Evolutionary conservation across 2,888 invertebrate genomes (phyloP).

Genomic region (Petrophora chlorosata): DNA sequence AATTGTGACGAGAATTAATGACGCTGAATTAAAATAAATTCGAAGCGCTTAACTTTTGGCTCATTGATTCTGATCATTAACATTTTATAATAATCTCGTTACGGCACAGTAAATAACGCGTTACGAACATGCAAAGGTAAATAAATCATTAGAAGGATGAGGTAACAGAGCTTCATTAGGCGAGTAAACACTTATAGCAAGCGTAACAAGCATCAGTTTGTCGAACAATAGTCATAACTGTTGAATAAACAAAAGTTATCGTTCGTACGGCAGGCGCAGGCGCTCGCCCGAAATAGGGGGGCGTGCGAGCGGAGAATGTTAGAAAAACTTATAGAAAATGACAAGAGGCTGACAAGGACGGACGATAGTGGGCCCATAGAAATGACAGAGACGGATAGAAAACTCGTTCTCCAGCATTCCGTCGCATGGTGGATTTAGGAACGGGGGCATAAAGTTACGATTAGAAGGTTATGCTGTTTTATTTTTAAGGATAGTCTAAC

Average conservation of each 20-base stretch:
- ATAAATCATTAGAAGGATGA: constrained; percentile 54
- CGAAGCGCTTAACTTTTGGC: constrained; percentile 23
- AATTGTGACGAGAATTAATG: constrained; percentile 37
- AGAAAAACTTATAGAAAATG: constrained; percentile 84
- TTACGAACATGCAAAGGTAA: constrained; percentile 27
- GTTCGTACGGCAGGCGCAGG: constrained; percentile 65
- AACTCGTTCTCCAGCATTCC: constrained; percentile 82
- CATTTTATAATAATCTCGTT: constrained; percentile 23
- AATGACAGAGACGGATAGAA: constrained; percentile 74
- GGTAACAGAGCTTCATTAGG: constrained; percentile 71
- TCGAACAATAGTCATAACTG: constrained; percentile 78
- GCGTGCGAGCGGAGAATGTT: constrained; percentile 76
- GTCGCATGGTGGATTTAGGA: constrained; percentile 82
- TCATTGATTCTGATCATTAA: constrained; percentile 27
- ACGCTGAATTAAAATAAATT: constrained; percentile 33
- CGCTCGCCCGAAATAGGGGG: constrained; percentile 77
- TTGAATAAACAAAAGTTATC: constrained; percentile 79
- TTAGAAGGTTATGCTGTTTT: constrained; percentile 80
- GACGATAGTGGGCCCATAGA: constrained; percentile 65
- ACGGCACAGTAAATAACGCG: constrained; percentile 12
- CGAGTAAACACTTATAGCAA: constrained; percentile 70
- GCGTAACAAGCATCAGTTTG: constrained; percentile 77
- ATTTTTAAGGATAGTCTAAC: constrained; percentile 71
- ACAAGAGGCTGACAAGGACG: constrained; percentile 78
- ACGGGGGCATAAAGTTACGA: constrained; percentile 82